phyloP scores from a whole-genome alignment of 2,113 vertebrate genomes.

The Megaceryle torquata region DNA sequence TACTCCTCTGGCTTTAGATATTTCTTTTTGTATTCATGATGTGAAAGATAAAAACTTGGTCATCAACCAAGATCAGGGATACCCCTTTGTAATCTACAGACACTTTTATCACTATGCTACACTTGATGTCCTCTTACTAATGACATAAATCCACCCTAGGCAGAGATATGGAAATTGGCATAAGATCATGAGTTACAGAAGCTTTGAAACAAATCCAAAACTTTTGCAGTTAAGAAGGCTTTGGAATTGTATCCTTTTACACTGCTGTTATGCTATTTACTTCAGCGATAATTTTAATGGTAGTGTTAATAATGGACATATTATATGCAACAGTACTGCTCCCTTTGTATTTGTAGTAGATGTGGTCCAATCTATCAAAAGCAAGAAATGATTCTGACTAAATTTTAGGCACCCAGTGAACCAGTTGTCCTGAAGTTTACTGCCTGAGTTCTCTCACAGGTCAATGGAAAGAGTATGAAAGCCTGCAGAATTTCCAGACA shows the following conservation, averaged over 20 bases:
- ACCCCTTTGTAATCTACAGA: background rate
- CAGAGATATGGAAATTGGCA: background rate
- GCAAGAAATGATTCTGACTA: background rate
- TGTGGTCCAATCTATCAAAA: background rate
- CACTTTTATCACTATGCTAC: background rate
- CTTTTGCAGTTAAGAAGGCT: background rate
- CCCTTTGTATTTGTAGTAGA: background rate
- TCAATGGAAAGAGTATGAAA: background rate
- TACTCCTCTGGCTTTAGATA: background rate
- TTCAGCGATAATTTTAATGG: constrained; percentile 1
- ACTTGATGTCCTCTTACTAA: background rate
- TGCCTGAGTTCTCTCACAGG: background rate
- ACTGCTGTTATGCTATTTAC: background rate
- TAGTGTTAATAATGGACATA: background rate
- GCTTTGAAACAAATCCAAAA: constrained; percentile 8
- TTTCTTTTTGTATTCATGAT: background rate
- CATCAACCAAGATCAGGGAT: background rate
- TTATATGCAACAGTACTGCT: background rate
- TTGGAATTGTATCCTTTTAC: constrained; percentile 18
- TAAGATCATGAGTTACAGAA: constrained; percentile 24
- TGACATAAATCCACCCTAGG: background rate
- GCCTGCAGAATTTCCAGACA: background rate
- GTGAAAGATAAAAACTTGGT: background rate
- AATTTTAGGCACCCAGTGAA: background rate
- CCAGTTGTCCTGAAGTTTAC: background rate